phyloP scores from a whole-genome alignment of 2,888 invertebrate genomes.

The Melangyna quadrimaculata region DNA sequence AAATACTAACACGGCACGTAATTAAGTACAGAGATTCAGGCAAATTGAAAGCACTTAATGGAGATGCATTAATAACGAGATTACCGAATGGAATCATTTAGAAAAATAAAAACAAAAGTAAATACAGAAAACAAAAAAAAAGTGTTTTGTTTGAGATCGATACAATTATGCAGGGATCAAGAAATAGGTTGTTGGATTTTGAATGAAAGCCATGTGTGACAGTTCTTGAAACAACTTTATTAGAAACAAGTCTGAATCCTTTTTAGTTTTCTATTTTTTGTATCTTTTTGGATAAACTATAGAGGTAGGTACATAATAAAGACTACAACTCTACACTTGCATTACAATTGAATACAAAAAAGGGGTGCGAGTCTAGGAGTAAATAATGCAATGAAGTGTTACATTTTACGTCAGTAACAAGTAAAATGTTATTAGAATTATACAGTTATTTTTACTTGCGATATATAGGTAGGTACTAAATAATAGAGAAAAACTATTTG shows the following conservation, averaged over 20 bases:
- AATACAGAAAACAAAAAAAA: not conserved
- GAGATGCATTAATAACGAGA: slow-evolving; percentile 4
- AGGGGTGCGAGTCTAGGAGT: too few species aligned
- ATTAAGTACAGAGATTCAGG: not conserved
- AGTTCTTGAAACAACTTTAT: not conserved
- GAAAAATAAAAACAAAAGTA: not conserved
- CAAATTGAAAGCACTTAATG: slow-evolving; percentile 66
- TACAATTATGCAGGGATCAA: not conserved
- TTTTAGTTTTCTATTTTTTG: too few species aligned
- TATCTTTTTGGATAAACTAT: too few species aligned
- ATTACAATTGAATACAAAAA: too few species aligned
- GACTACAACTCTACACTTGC: too few species aligned
- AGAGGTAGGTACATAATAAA: too few species aligned
- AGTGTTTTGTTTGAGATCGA: not conserved
- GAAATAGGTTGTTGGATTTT: not conserved
- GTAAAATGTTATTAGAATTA: too few species aligned
- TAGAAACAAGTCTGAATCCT: not conserved
- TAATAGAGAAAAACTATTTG: too few species aligned
- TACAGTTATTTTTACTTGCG: too few species aligned
- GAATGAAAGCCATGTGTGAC: not conserved
- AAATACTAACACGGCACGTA: not conserved
- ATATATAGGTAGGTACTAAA: too few species aligned
- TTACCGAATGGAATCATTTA: not conserved
- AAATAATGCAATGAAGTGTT: too few species aligned
- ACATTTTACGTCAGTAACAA: too few species aligned